These are phyloP conservation scores for Halcyon leucocephala DNA, from an alignment of 2,797 vertebrate species.

Conservation along the genomic window DNA sequence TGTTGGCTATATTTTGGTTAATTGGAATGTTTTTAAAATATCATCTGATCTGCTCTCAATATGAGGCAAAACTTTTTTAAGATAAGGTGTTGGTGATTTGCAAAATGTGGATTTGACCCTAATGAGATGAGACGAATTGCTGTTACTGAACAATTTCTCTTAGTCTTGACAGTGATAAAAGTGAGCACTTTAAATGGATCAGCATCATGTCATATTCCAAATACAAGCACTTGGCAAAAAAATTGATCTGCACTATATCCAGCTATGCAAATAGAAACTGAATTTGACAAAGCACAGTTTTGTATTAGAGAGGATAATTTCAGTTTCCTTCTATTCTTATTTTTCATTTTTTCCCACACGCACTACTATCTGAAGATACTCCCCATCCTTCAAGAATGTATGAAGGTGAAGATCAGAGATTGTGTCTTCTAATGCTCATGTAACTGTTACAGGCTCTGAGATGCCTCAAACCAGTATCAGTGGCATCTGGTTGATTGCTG, in stretches of 20 bases:
- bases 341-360: background rate
- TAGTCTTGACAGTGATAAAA: background rate
- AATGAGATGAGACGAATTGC: background rate
- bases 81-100: background rate
- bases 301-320: background rate
- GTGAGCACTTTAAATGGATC: background rate
- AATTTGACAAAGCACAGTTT: background rate
- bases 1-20: background rate
- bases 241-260: background rate
- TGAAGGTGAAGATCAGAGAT: background rate
- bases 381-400: background rate
- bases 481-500: background rate
- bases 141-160: background rate
- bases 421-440: background rate
- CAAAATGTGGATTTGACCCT: background rate
- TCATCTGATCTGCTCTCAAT: accelerated
- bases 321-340: background rate
- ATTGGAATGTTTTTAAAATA: background rate
- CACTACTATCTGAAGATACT: background rate
- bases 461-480: background rate
- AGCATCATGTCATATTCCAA: background rate
- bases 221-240: background rate
- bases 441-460: background rate
- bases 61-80: background rate
- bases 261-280: background rate